Evolutionary conservation across 1,140 invertebrate genomes (phyloP).

Genomic region (Pseudomyrmex pallidus): DNA sequence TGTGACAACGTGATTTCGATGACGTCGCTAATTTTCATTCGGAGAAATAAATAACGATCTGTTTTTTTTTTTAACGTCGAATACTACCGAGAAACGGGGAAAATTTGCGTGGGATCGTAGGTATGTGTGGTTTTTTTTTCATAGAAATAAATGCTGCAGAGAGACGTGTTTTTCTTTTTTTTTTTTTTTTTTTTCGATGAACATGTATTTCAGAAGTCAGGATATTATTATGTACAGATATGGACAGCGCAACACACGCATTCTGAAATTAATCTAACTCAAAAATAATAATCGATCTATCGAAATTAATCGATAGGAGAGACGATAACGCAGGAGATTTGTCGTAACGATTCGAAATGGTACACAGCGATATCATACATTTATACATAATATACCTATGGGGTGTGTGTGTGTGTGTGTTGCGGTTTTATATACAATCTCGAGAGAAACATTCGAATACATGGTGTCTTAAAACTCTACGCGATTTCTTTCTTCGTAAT

Average conservation of each 20-base stretch:
- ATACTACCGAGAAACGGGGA: neutral
- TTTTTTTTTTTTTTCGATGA: slow-evolving; percentile 20
- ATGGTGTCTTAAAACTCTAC: slow-evolving; percentile 6
- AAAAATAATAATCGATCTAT: neutral
- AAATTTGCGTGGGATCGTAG: too few relatives aligned
- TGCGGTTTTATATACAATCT: slow-evolving; percentile 18
- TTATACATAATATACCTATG: slow-evolving; percentile 63
- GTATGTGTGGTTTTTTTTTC: too few relatives aligned
- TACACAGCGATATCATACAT: slow-evolving; percentile 67
- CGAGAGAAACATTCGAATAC: neutral
- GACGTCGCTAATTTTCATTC: neutral
- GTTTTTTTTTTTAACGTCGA: neutral
- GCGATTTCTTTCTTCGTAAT: neutral
- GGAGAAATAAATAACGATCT: neutral
- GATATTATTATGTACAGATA: slow-evolving; percentile 77
- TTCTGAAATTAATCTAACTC: slow-evolving; percentile 53
- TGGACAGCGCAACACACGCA: slow-evolving; percentile 66
- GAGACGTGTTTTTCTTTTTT: slow-evolving; percentile 2
- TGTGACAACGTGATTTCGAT: slow-evolving; percentile 11
- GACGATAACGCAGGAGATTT: slow-evolving; percentile 1
- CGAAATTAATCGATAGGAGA: too few relatives aligned
- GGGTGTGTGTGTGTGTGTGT: neutral
- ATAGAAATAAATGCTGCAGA: neutral
- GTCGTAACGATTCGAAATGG: slow-evolving; percentile 13
- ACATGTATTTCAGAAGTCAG: slow-evolving; percentile 76